These are phyloP conservation scores for Ambastaia sidthimunki DNA, from an alignment of 2,797 vertebrate species.

Conservation along the genomic window DNA sequence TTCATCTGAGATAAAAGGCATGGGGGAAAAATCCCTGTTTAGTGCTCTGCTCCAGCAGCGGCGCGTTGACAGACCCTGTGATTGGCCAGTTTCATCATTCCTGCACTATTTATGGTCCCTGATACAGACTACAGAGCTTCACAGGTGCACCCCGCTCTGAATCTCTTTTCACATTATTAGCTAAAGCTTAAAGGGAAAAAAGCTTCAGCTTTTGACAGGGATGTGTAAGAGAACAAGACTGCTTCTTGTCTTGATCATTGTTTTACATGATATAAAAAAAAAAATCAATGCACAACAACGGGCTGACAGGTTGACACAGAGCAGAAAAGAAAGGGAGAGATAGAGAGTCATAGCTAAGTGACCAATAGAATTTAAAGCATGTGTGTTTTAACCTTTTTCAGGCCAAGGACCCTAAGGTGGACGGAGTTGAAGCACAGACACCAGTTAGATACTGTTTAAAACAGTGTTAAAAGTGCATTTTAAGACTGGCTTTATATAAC, in stretches of 20 bases:
- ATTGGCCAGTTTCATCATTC: constrained; percentile 24
- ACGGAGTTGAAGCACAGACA: background rate
- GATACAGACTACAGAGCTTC: constrained; percentile 14
- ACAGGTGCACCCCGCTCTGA: constrained; percentile 34
- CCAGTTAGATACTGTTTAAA: too few relatives aligned
- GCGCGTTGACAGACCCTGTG: constrained; percentile 33
- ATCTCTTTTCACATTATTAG: constrained; percentile 26
- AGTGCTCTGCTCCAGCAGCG: constrained; percentile 31
- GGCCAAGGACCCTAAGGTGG: background rate
- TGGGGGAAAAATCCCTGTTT: constrained; percentile 42
- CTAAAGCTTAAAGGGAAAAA: constrained; percentile 18
- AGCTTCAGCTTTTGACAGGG: background rate
- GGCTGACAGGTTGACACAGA: background rate
- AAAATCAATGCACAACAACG: background rate
- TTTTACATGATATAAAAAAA: constrained; percentile 5
- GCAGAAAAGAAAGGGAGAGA: background rate
- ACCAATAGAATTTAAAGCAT: background rate
- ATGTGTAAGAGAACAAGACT: constrained; percentile 20
- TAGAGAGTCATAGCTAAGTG: background rate
- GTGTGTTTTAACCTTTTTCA: background rate
- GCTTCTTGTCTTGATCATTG: constrained; percentile 13
- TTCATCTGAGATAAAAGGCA: constrained; percentile 60
- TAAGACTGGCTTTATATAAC: too few relatives aligned
- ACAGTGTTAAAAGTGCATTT: too few relatives aligned
- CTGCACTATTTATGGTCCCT: constrained; percentile 6